A percentile compares a stretch with the other conserved stretches of the same genome.
Evolutionary conservation across 2,797 vertebrate species (phyloP).

Genomic region (Hyperoplus immaculatus): DNA sequence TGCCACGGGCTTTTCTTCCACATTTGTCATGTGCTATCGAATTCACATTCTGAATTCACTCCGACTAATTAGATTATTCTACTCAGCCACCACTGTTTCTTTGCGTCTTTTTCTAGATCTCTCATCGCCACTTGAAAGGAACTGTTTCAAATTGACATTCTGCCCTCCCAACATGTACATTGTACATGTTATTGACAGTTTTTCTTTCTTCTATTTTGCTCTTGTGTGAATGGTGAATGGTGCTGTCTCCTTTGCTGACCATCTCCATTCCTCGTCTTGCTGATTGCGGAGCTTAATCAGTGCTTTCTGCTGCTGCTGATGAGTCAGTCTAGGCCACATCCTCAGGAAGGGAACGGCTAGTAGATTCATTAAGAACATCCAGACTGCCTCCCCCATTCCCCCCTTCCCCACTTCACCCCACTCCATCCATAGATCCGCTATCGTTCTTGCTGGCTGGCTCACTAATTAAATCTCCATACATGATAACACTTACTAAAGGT

Average conservation of each 20-base stretch:
- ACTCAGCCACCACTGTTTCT: conserved; percentile 61
- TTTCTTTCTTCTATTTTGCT: conserved; percentile 26
- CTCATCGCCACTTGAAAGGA: conserved; percentile 22
- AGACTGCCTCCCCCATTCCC: conserved; percentile 51
- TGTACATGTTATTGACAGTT: conserved; percentile 32
- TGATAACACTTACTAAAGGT: conserved; percentile 85
- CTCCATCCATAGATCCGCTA: conserved; percentile 74
- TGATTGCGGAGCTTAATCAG: conserved; percentile 77
- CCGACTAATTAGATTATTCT: conserved; percentile 83
- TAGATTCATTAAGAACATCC: conserved; percentile 78
- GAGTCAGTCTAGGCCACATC: conserved; percentile 80
- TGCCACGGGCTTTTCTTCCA: conserved; percentile 79
- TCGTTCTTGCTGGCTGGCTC: conserved; percentile 67
- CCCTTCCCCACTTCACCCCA: conserved; percentile 65
- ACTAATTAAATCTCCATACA: conserved; percentile 86
- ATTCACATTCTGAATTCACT: conserved; percentile 78
- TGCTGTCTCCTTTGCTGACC: conserved; percentile 36
- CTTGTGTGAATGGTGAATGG: conserved; percentile 45
- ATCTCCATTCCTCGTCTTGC: conserved; percentile 53
- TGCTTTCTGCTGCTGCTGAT: conserved; percentile 59
- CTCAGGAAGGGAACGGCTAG: conserved; percentile 77
- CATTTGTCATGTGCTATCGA: conserved; percentile 82
- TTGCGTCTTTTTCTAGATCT: conserved; percentile 66
- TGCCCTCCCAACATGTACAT: conserved; percentile 11
- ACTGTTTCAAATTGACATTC: neutral